These are phyloP conservation scores for Hirtodrosophila trivittata DNA, from an alignment of 2,888 invertebrate species.

Conservation along the genomic window DNA sequence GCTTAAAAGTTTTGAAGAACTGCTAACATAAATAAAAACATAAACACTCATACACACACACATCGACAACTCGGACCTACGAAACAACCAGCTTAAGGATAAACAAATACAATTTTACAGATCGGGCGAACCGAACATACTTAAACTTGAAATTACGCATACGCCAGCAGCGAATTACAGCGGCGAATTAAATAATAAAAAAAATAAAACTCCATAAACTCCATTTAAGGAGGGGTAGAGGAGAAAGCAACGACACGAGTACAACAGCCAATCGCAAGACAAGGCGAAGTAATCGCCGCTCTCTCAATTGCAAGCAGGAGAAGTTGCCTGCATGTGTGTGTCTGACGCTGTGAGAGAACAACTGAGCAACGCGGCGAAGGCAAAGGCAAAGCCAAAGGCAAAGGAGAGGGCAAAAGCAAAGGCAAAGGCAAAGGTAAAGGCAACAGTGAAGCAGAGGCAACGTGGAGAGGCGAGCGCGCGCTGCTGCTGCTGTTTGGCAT, in stretches of 20 bases:
- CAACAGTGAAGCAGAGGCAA: slow-evolving; percentile 37
- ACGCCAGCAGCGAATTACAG: slow-evolving; percentile 54
- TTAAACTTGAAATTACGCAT: slow-evolving; percentile 66
- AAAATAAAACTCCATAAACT: slow-evolving; percentile 15
- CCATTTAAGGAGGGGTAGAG: slow-evolving; percentile 11
- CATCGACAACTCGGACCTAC: slow-evolving; percentile 52
- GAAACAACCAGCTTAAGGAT: slow-evolving; percentile 18
- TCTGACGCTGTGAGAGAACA: slow-evolving; percentile 44
- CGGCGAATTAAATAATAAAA: slow-evolving; percentile 51
- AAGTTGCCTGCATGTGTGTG: slow-evolving; percentile 49
- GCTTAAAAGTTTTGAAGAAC: slow-evolving; percentile 49
- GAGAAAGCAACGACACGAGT: slow-evolving; percentile 17
- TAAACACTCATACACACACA: slow-evolving; percentile 27
- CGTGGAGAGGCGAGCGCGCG: slow-evolving; percentile 65
- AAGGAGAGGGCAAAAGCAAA: slow-evolving; percentile 12
- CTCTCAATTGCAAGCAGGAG: slow-evolving; percentile 47
- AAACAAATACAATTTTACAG: slow-evolving; percentile 26
- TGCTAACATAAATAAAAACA: slow-evolving; percentile 6
- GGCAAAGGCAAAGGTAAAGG: slow-evolving; percentile 12
- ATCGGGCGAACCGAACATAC: slow-evolving; percentile 37
- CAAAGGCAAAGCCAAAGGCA: slow-evolving; percentile 22
- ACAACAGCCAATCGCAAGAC: slow-evolving; percentile 44
- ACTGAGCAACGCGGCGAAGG: slow-evolving; percentile 26
- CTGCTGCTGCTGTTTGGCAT: slow-evolving; percentile 86
- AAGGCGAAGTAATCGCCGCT: slow-evolving; percentile 45